Percentiles rank a stretch among this genome's conserved stretches.
phyloP scores from a whole-genome alignment of 2,113 vertebrate species.

The Sardina pilchardus region DNA sequence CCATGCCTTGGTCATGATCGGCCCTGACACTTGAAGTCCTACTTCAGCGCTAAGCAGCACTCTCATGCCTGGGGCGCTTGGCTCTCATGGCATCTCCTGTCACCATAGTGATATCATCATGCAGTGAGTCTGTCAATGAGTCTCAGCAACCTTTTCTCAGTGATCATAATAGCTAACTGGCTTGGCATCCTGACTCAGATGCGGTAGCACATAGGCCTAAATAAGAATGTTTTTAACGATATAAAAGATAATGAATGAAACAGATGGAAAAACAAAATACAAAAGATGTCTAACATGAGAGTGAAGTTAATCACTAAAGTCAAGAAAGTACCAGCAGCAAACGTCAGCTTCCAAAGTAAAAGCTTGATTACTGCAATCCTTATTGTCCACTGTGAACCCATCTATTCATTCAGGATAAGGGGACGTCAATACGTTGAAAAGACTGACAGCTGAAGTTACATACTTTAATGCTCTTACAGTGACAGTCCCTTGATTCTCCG shows the following conservation, averaged over 20 bases:
- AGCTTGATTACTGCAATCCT: not conserved
- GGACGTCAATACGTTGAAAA: not conserved
- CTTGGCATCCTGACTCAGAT: not conserved
- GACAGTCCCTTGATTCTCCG: not conserved
- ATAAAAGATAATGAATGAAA: not conserved
- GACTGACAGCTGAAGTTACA: not conserved
- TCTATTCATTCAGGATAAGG: not conserved
- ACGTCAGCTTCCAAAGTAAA: not conserved
- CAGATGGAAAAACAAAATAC: not conserved
- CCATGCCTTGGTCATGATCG: not conserved
- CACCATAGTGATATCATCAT: not conserved
- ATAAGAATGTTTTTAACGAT: not conserved
- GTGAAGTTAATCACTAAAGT: not conserved
- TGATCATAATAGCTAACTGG: not conserved
- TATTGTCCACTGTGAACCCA: not conserved
- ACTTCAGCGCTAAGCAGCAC: not conserved
- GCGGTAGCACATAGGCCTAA: not conserved
- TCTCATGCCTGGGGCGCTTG: not conserved
- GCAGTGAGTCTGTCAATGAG: not conserved
- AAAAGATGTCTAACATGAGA: not conserved
- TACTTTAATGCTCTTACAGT: not conserved
- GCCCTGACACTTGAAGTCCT: not conserved
- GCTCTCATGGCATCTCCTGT: conserved; percentile 3
- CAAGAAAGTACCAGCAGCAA: not conserved
- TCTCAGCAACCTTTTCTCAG: not conserved